These are phyloP conservation scores for Halocynthia aurantium DNA, from an alignment of 23 tunicate species.

Conservation along the genomic window DNA sequence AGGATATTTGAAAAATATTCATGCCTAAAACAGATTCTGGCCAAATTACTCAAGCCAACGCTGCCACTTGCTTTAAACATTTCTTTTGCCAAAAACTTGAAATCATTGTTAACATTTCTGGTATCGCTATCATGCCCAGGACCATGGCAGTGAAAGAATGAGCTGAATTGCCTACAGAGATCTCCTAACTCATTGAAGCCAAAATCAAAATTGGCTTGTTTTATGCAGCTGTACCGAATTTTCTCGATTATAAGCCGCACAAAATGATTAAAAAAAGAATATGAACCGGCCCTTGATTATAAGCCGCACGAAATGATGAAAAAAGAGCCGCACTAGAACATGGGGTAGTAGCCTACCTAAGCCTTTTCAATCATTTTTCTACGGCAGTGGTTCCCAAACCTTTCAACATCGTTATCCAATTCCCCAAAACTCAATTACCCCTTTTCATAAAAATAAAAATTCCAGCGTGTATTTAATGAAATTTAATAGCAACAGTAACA, in stretches of 20 bases:
- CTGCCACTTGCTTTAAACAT: slow-evolving; percentile 16
- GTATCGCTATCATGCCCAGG: slow-evolving; percentile 31
- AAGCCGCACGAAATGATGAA: too few relatives aligned
- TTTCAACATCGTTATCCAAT: too few relatives aligned
- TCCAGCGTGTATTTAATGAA: background rate
- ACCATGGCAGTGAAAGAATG: slow-evolving; percentile 29
- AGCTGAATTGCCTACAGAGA: slow-evolving; percentile 24
- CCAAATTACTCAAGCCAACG: slow-evolving; percentile 31
- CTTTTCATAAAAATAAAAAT: background rate
- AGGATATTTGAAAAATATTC: slow-evolving; percentile 30
- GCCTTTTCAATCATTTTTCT: too few relatives aligned
- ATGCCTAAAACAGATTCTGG: slow-evolving; percentile 32
- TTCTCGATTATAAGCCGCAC: too few relatives aligned
- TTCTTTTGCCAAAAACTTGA: slow-evolving; percentile 29
- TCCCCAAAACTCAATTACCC: background rate
- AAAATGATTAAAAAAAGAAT: too few relatives aligned
- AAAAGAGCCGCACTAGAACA: too few relatives aligned
- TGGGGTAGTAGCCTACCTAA: too few relatives aligned
- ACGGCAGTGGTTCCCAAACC: too few relatives aligned
- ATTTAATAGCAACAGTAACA: slow-evolving; percentile 1
- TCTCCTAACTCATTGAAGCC: slow-evolving; percentile 27
- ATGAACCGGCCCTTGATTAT: too few relatives aligned
- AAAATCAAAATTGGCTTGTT: slow-evolving; percentile 27
- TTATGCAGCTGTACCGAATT: slow-evolving; percentile 10
- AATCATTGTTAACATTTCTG: slow-evolving; percentile 26